Evolutionary conservation across 2,888 invertebrate genomes (phyloP).

Genomic region (Podabrus alpinus): DNA sequence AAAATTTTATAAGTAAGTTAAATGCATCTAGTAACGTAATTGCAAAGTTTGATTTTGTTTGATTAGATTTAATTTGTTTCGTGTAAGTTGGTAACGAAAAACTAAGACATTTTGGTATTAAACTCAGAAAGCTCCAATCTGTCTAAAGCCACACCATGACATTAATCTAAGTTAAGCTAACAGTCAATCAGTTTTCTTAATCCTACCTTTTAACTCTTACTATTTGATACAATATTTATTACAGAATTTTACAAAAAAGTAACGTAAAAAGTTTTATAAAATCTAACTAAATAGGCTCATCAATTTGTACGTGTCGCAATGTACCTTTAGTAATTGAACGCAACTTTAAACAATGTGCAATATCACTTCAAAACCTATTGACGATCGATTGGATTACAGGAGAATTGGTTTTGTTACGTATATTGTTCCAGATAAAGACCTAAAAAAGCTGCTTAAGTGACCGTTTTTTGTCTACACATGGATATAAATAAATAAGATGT

Average conservation of each 20-base stretch:
- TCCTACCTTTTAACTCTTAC: slow-evolving; percentile 11
- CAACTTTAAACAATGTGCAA: not conserved
- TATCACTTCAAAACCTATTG: slow-evolving; percentile 5
- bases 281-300: not conserved
- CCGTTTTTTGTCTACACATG: not conserved
- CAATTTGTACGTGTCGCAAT: not conserved
- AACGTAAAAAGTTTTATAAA: not conserved
- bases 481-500: slow-evolving; percentile 1
- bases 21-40: not conserved
- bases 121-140: slow-evolving; percentile 12
- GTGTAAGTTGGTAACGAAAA: slow-evolving; percentile 10
- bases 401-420: slow-evolving; percentile 9
- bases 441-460: slow-evolving; percentile 1
- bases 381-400: slow-evolving; percentile 13
- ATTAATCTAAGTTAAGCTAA: slow-evolving; percentile 6
- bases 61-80: slow-evolving; percentile 15
- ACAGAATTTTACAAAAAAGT: not conserved
- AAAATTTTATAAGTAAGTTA: not conserved
- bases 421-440: not conserved
- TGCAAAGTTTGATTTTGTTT: not conserved
- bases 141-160: slow-evolving; percentile 3
- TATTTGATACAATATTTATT: not conserved
- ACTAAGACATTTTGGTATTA: slow-evolving; percentile 9
- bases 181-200: slow-evolving; percentile 9
- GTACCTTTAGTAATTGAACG: not conserved